phyloP scores from a whole-genome alignment of 2,888 invertebrate genomes.

The Crocallis elinguaria region DNA sequence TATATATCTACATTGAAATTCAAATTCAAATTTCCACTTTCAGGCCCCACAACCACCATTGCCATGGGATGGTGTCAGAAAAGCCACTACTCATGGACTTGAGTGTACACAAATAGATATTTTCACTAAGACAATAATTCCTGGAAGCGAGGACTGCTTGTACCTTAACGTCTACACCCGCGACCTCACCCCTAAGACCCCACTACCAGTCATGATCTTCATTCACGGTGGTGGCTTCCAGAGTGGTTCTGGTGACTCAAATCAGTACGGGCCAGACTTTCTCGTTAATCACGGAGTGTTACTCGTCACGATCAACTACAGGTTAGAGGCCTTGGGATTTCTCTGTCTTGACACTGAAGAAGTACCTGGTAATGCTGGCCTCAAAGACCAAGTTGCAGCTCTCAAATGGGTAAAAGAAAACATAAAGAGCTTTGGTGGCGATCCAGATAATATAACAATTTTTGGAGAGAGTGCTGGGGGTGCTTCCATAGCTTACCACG shows the following conservation, averaged over 20 bases:
- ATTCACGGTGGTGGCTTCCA: constrained; percentile 61
- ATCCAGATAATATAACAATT: constrained; percentile 54
- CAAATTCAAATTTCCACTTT: background rate
- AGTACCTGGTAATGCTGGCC: constrained; percentile 57
- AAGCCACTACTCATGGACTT: constrained; percentile 50
- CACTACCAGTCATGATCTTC: constrained; percentile 58
- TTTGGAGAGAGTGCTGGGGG: constrained; percentile 62
- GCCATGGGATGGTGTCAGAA: constrained; percentile 52
- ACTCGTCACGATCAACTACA: constrained; percentile 60
- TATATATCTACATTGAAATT: background rate
- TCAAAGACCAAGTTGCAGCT: constrained; percentile 59
- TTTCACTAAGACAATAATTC: constrained; percentile 33
- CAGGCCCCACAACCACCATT: constrained; percentile 54
- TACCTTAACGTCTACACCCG: constrained; percentile 60
- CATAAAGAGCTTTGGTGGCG: constrained; percentile 53
- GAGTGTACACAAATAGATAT: constrained; percentile 52
- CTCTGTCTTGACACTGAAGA: constrained; percentile 52
- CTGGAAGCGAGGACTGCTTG: constrained; percentile 58
- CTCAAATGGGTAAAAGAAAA: constrained; percentile 55
- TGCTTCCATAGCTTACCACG: constrained; percentile 46
- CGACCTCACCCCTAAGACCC: constrained; percentile 35
- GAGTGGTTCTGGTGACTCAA: constrained; percentile 53
- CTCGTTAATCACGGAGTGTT: constrained; percentile 53
- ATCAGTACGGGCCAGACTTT: constrained; percentile 59
- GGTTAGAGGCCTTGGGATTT: constrained; percentile 54